Base-by-base conservation (phyloP, 2,797 vertebrate genomes). In the Martes flavigula region DNA sequence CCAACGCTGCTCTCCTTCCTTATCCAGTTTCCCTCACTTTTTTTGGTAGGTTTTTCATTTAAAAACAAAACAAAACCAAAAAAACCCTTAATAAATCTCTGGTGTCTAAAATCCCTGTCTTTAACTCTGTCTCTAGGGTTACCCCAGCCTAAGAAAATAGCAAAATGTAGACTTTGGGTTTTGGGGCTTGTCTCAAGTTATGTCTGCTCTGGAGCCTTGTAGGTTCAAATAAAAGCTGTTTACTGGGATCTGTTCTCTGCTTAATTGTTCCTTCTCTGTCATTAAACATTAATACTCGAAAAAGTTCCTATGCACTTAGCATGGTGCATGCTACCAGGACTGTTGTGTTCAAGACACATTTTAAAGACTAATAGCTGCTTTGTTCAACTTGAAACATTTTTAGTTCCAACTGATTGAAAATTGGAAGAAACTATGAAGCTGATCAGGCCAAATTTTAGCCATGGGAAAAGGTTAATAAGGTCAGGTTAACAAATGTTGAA, bases 341-440 rank as follows among this genome's bases (percentile, higher is more conserved):
- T 89, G 11, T 91, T 96, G 78, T 43, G 13, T 82, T 89, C 46
- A 90, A 95, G 87, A 73, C 32, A 87, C 0, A 0, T 79, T 94
- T 92, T 90, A 30, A 94, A 94, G 79, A 90, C 81, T 25, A 79
- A 21, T 64, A 81, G 21, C n/a, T 60, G 27, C 15, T 64, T 70
- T 89, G 43, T 87, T 51, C 38, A 83, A 43, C n/a, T 68, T 96
- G 68, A 58, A 85, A 87, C 35, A 84, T 40, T 88, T 87, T 96
- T 84, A 72, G 64, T 95, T 96, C 20, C 56, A 92, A 77, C 6
- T 38, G 48, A 84, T 77, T 89, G 48, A 96, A 96, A 94, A 87
- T 38, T 82, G n/a, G 91, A 85, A 77, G 64, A 89, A 97, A 96
- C 60, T 68, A 40, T 8, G 64, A 96, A 90, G n/a, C 21, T 30